Percentiles rank a stretch among this genome's conserved stretches.
phyloP scores from a whole-genome alignment of 2,797 vertebrate genomes.

The Phaenicophaeus curvirostris region DNA sequence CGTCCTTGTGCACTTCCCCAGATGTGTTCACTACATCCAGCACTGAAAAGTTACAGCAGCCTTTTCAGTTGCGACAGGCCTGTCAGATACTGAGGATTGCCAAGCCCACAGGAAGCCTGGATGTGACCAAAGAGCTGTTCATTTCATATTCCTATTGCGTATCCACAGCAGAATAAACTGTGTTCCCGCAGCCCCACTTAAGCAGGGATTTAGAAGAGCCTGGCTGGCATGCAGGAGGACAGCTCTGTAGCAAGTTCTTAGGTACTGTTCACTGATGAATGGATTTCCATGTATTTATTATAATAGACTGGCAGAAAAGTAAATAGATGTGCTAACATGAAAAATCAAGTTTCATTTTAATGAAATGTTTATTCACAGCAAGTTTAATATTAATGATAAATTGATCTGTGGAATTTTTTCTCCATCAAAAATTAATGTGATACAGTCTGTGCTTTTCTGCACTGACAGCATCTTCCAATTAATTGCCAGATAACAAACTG shows the following conservation, averaged over 20 bases:
- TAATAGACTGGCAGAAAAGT: neutral
- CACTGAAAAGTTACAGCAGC: neutral
- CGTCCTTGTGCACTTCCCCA: fast-evolving
- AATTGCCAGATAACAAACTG: neutral
- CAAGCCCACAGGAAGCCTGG: neutral
- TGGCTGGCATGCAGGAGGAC: neutral
- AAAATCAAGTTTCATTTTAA: slow-evolving; percentile 28
- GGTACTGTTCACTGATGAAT: neutral
- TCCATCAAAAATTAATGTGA: slow-evolving; percentile 28
- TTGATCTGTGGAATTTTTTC: slow-evolving; percentile 35
- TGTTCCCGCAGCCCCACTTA: neutral
- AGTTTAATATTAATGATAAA: slow-evolving; percentile 37
- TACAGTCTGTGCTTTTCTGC: neutral
- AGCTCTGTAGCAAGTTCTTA: neutral
- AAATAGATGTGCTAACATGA: neutral
- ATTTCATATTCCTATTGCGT: fast-evolving
- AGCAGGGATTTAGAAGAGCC: neutral
- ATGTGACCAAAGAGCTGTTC: fast-evolving
- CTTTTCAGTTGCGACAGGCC: neutral
- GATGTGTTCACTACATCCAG: neutral
- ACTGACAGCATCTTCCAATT: neutral
- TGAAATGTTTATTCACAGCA: slow-evolving; percentile 40
- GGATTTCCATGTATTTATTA: neutral
- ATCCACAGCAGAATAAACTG: fast-evolving
- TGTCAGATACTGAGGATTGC: neutral